Conservation (phyloP, 2,888 invertebrate species). For the Sialis fuliginosa region DNA sequence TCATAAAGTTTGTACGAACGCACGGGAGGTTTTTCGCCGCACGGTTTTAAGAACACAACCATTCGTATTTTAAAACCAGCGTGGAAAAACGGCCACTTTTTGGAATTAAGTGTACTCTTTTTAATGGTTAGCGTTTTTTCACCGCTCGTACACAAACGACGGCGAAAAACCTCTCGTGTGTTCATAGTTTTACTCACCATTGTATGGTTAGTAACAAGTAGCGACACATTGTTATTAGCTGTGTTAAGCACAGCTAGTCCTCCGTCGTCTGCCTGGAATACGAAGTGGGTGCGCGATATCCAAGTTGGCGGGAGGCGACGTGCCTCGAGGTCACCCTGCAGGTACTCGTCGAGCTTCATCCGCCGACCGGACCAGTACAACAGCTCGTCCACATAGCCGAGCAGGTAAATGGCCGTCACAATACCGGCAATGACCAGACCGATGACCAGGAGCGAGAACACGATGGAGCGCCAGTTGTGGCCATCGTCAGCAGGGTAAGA, state of each 20-base stretch:
- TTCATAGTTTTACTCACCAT: conserved; percentile 41
- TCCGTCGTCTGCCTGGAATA: conserved; percentile 76
- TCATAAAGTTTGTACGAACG: too few species aligned
- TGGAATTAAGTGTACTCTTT: background rate
- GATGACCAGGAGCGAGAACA: conserved; percentile 74
- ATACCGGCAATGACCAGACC: conserved; percentile 75
- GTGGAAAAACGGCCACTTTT: too few species aligned
- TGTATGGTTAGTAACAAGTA: conserved; percentile 74
- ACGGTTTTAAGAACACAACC: too few species aligned
- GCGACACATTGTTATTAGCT: conserved; percentile 57
- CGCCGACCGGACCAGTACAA: conserved; percentile 77
- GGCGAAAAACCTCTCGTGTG: background rate
- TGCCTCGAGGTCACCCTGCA: conserved; percentile 58
- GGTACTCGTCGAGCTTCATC: conserved; percentile 70
- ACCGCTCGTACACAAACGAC: conserved; percentile 2
- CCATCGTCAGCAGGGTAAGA: conserved; percentile 58
- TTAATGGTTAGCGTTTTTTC: too few species aligned
- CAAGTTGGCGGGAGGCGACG: conserved; percentile 61
- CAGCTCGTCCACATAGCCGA: conserved; percentile 79
- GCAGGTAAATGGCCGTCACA: conserved; percentile 72
- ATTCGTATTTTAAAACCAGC: too few species aligned
- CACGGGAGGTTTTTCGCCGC: too few species aligned
- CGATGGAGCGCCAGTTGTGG: conserved; percentile 78
- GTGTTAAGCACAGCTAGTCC: conserved; percentile 65
- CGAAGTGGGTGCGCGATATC: conserved; percentile 67